Evolutionary conservation across 2,797 vertebrate genomes (phyloP).

Genomic region (Halcyon badia): DNA sequence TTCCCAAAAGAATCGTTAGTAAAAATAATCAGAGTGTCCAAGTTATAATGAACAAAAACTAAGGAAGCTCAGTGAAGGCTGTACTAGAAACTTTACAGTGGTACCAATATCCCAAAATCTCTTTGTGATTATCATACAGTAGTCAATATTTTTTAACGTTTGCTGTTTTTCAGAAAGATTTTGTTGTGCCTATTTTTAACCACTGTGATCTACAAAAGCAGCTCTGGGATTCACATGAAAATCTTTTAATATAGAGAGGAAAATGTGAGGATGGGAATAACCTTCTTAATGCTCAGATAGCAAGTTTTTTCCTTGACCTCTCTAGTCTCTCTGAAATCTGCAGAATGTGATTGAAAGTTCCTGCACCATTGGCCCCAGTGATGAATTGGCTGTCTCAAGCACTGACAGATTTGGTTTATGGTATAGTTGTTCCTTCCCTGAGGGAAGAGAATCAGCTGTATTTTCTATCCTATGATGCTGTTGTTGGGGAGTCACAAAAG

Average conservation of each 20-base stretch:
- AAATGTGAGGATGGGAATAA: neutral
- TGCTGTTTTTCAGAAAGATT: neutral
- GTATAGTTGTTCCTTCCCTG: neutral
- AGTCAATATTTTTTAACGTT: neutral
- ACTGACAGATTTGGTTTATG: slow-evolving; percentile 13
- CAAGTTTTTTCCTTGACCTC: neutral
- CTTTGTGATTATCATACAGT: neutral
- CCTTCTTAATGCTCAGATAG: neutral
- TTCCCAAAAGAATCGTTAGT: neutral
- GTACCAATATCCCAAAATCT: neutral
- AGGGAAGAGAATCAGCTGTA: neutral
- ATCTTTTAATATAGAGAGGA: neutral
- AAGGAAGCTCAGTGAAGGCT: neutral
- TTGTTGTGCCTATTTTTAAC: neutral
- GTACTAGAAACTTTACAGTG: neutral
- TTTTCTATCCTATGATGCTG: neutral
- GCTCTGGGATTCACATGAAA: neutral
- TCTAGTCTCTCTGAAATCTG: neutral
- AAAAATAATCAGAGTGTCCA: neutral
- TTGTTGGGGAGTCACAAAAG: neutral
- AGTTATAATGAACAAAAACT: neutral
- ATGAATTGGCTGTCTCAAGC: neutral
- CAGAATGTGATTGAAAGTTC: neutral
- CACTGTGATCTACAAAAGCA: neutral
- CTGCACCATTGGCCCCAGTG: neutral